Conservation (phyloP, 37 sponge, comb jelly and placozoan genomes). For the Geodia barretti region DNA sequence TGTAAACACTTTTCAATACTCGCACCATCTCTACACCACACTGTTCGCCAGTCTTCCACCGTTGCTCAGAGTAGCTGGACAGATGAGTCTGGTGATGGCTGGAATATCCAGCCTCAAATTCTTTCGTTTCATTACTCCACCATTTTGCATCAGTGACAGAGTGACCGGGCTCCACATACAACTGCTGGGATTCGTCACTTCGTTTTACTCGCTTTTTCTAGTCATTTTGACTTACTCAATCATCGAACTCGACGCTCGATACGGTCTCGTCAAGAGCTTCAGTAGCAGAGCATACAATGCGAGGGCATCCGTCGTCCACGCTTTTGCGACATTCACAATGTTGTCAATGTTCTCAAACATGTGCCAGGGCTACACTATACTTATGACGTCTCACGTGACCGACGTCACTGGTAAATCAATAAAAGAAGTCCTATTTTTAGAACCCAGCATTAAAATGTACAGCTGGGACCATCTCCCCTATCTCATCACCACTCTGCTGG, state of each 20-base stretch:
- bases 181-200: not conserved
- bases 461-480: conserved; percentile 5
- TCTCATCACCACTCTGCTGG: not conserved
- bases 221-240: not conserved
- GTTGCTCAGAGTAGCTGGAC: not conserved
- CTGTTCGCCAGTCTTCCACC: not conserved
- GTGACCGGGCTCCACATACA: not conserved
- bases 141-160: not conserved
- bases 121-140: not conserved
- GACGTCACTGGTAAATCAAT: not conserved
- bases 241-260: not conserved
- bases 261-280: not conserved
- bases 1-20: not conserved
- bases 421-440: not conserved
- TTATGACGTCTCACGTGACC: not conserved
- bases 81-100: too few species aligned
- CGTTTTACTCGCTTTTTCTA: not conserved
- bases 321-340: conserved; percentile 21
- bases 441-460: not conserved
- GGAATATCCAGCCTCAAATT: conserved; percentile 24
- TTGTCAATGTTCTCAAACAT: conserved; percentile 6
- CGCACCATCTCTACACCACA: not conserved
- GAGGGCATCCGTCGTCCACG: conserved; percentile 19
- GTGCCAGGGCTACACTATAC: not conserved
- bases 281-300: not conserved